These are phyloP conservation scores for Caradrina kadenii DNA, from an alignment of 2,888 invertebrate genomes.

Conservation along the genomic window DNA sequence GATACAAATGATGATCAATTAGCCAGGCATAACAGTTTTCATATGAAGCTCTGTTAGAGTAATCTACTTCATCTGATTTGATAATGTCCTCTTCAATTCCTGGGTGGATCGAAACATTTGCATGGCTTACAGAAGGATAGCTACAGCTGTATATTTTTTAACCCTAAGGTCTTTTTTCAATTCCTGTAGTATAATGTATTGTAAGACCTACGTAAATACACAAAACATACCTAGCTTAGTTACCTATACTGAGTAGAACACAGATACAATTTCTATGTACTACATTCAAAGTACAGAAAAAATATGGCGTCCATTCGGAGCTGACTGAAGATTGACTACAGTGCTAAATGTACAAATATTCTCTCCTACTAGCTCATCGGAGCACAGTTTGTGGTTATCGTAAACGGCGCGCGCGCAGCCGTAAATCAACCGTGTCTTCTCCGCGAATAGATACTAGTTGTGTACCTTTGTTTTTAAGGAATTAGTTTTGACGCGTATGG, in stretches of 20 bases:
- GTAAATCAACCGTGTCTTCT: slow-evolving; percentile 74
- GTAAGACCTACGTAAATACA: too few species aligned
- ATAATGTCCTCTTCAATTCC: too few species aligned
- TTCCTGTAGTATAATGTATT: too few species aligned
- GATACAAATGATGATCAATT: too few species aligned
- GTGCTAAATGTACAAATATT: slow-evolving; percentile 32
- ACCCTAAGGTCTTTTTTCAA: too few species aligned
- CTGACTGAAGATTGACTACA: slow-evolving; percentile 19
- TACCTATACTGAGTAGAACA: background rate
- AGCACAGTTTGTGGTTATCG: slow-evolving; percentile 64
- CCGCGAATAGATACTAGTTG: slow-evolving; percentile 68
- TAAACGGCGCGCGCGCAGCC: slow-evolving; percentile 69
- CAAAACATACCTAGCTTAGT: too few species aligned
- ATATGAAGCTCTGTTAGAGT: background rate
- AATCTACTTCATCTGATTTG: too few species aligned
- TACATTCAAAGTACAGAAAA: slow-evolving; percentile 7
- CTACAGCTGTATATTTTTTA: too few species aligned
- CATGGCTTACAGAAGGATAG: too few species aligned
- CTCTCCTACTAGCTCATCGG: slow-evolving; percentile 27
- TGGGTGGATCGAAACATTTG: too few species aligned
- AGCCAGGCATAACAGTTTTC: background rate
- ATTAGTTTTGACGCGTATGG: slow-evolving; percentile 32
- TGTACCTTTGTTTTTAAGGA: slow-evolving; percentile 59
- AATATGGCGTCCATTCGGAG: background rate
- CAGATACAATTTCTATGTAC: background rate